Base-by-base conservation (phyloP, 1,140 invertebrate species). In the Plodia interpunctella region DNA sequence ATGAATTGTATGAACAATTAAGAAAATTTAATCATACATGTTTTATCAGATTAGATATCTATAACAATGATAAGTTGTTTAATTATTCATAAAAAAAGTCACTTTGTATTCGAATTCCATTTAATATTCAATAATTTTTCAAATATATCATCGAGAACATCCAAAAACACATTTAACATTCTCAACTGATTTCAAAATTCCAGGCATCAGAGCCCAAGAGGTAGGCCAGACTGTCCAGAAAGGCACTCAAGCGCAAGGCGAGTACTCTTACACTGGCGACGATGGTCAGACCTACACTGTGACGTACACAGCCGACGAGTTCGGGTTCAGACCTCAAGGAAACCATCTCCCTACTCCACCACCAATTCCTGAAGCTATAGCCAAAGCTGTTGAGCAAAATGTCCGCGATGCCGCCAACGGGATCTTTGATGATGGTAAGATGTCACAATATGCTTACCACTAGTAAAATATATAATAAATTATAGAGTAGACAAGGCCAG, bases 331-430 rank as follows among this genome's bases (percentile, higher is more conserved):
- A 75, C 57, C 91, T 72, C 76, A 91, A 65, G 92, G 93, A n/a
- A 91, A 88, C 13, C 92, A 93, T 78, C 74, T 93, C 0, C 93
- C 93, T 5, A 94, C 93, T 13, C 93, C 94, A 15, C 93, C 93
- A 0, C 93, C 93, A 19, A 91, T 94, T 44, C 92, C 93, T 18
- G 92, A 92, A 64, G 93, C 91, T 2, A 94, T 94, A 60, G 77
- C 82, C 56, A 90, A 91, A 71, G 87, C 92, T 32, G 71, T 94
- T 11, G 91, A 92, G 35, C 91, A 91, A 66, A 92, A 92, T 59
- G 81, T 82, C 2, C 87, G 68, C 51, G 76, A 83, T 54, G 83
- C 83, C 57, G 83, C 83, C 8, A 77, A 61, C 59, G 86, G 86
- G 0, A 65, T 86, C 8, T 64, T 64, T 67, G 78, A 88, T 74